These are phyloP conservation scores for Cecidostiba fungosa DNA, from an alignment of 2,888 invertebrate species.

Conservation along the genomic window DNA sequence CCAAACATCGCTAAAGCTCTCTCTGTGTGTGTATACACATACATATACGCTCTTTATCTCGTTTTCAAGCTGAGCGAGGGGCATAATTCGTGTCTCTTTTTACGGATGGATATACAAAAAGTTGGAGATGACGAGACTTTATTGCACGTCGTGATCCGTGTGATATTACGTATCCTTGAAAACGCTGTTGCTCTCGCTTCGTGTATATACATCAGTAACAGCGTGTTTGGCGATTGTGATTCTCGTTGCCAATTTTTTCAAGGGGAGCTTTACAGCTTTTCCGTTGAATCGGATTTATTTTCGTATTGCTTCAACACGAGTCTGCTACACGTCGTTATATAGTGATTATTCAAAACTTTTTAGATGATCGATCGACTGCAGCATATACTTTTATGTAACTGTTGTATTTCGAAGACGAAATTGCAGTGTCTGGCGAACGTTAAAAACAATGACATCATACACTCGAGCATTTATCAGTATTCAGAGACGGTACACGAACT, in stretches of 20 bases:
- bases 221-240: background rate
- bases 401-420: background rate
- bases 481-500: background rate
- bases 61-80: background rate
- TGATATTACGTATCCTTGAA: background rate
- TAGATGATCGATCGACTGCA: background rate
- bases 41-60: background rate
- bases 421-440: background rate
- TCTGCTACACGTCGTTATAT: too few species aligned
- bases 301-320: background rate
- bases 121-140: background rate
- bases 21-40: background rate
- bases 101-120: background rate
- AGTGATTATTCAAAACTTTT: background rate
- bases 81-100: constrained; percentile 4
- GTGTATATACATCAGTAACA: background rate
- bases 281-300: background rate
- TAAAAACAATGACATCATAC: background rate
- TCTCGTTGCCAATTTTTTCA: background rate
- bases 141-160: background rate
- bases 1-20: background rate
- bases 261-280: background rate
- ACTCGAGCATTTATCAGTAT: background rate
- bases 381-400: background rate
- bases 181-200: background rate